These are phyloP conservation scores for Pyxicephalus adspersus DNA, from an alignment of 2,113 vertebrate genomes.

Conservation along the genomic window DNA sequence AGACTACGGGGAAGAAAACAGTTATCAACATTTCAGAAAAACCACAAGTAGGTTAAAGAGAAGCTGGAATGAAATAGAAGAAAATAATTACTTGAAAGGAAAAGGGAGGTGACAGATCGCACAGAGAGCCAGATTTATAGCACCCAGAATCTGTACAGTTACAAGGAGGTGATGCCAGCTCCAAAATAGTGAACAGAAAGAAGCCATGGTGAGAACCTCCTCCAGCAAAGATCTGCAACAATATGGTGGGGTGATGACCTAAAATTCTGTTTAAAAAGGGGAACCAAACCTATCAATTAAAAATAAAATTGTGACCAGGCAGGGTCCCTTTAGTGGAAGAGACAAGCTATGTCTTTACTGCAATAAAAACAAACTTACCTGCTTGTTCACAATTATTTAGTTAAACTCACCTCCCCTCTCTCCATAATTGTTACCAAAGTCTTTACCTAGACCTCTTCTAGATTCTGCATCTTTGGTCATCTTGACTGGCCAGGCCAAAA, in stretches of 20 bases:
- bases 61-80: neutral
- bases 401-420: too few species aligned
- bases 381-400: too few species aligned
- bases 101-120: neutral
- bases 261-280: neutral
- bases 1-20: neutral
- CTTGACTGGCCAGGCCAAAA: too few species aligned
- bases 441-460: too few species aligned
- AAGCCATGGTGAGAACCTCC: conserved; percentile 21
- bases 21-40: neutral
- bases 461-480: too few species aligned
- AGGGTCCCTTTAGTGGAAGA: too few species aligned
- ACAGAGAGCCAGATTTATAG: neutral
- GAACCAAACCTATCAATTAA: too few species aligned
- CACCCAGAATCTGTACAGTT: neutral
- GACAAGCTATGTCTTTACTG: too few species aligned
- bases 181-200: neutral
- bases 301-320: too few species aligned
- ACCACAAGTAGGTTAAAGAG: neutral
- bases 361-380: too few species aligned
- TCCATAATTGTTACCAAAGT: too few species aligned
- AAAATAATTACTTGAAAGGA: neutral
- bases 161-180: conserved; percentile 21
- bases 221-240: conserved; percentile 1
- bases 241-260: conserved; percentile 15